Conservation (phyloP, 2,113 vertebrate genomes). For the Cryptomyrus ogoouensis region DNA sequence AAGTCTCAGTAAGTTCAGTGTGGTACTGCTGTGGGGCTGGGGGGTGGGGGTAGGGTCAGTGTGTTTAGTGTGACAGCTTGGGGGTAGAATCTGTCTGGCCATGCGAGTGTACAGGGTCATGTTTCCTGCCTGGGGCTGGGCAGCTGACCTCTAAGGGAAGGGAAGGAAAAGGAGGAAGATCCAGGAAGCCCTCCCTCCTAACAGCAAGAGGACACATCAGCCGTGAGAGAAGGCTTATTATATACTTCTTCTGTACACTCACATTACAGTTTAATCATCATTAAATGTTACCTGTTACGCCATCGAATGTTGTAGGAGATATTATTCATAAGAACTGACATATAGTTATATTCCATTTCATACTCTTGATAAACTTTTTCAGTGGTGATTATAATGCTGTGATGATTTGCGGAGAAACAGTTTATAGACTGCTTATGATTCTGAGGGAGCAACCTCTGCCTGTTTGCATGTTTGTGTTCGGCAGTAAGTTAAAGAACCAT, state of each 20-base stretch:
- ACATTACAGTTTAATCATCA: background rate
- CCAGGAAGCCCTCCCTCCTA: background rate
- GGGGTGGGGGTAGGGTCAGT: no score
- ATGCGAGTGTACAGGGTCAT: background rate
- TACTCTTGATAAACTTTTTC: background rate
- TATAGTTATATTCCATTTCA: background rate
- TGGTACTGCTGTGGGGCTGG: no score
- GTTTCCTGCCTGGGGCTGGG: background rate
- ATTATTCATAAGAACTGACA: background rate
- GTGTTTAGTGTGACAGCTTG: no score
- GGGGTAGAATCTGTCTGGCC: background rate
- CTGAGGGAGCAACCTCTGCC: background rate
- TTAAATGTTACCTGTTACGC: background rate
- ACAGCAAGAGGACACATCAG: background rate
- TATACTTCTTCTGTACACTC: background rate
- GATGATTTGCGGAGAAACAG: background rate
- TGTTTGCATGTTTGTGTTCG: background rate
- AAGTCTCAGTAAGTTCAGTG: no score
- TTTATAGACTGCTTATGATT: background rate
- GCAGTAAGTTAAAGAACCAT: background rate
- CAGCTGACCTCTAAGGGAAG: background rate
- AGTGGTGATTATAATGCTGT: background rate
- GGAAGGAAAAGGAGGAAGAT: background rate
- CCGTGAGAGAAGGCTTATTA: background rate
- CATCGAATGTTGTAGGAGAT: background rate